Conservation (phyloP, 2,797 vertebrate species). For the Acanthurus lineatus region DNA sequence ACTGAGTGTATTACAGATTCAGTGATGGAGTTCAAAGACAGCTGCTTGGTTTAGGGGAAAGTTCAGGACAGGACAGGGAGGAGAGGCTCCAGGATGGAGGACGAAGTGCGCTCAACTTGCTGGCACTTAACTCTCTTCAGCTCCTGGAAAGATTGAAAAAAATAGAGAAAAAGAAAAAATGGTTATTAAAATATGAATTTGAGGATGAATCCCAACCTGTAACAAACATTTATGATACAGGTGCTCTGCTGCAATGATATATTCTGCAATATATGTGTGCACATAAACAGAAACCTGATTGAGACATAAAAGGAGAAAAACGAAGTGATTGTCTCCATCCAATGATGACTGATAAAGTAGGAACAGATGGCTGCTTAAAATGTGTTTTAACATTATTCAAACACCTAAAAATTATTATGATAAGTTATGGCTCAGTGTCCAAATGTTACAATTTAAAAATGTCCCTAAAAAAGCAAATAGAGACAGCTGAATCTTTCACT, state of each 20-base stretch:
- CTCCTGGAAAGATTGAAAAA: slow-evolving; percentile 49
- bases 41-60: slow-evolving; percentile 32
- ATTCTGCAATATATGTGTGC: not conserved
- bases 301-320: not conserved
- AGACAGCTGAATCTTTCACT: slow-evolving; percentile 33
- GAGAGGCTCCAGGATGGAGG: slow-evolving; percentile 64
- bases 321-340: not conserved
- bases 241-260: too few species aligned
- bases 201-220: not conserved
- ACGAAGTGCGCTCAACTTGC: slow-evolving; percentile 46
- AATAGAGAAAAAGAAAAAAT: not conserved
- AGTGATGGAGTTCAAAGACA: slow-evolving; percentile 20
- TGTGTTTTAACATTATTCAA: not conserved
- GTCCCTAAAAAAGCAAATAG: slow-evolving; percentile 30
- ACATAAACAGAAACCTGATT: not conserved
- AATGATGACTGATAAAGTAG: not conserved
- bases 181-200: slow-evolving; percentile 9
- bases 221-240: not conserved
- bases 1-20: slow-evolving; percentile 32
- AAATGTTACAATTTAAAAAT: slow-evolving; percentile 19
- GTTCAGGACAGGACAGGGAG: slow-evolving; percentile 52
- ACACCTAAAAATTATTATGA: not conserved
- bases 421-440: not conserved
- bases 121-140: slow-evolving; percentile 70
- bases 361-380: not conserved